Conservation (phyloP, 2,113 vertebrate genomes). For the Hippocampus mohnikei region DNA sequence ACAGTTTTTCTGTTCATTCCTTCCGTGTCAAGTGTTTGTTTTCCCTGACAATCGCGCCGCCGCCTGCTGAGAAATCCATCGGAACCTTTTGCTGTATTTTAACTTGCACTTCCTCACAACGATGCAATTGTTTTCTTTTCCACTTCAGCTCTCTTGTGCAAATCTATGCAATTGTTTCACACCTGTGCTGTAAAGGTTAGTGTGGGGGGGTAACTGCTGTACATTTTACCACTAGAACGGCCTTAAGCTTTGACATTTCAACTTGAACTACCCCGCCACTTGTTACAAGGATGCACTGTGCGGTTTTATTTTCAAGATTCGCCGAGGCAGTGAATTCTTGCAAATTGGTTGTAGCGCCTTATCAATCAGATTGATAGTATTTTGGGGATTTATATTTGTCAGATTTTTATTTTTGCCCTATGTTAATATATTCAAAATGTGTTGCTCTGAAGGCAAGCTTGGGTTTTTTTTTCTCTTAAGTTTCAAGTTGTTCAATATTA, state of each 20-base stretch:
- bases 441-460: conserved; percentile 21
- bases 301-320: background rate
- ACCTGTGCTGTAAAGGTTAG: conserved; percentile 21
- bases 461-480: conserved; percentile 40
- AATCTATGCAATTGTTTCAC: conserved; percentile 35
- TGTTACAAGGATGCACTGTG: background rate
- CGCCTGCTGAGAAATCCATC: conserved; percentile 35
- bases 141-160: conserved; percentile 19
- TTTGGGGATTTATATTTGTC: background rate
- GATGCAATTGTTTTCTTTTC: conserved; percentile 1
- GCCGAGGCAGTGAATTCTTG: background rate
- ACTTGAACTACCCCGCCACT: background rate
- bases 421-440: conserved; percentile 39
- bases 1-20: background rate
- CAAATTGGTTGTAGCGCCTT: background rate
- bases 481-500: conserved; percentile 38
- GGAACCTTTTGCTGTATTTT: conserved; percentile 13
- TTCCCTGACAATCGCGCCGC: conserved; percentile 27
- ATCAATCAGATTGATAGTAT: background rate
- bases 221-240: background rate
- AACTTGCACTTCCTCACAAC: conserved; percentile 22
- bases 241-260: conserved; percentile 8
- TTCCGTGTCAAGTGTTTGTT: background rate
- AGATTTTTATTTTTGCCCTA: conserved; percentile 16
- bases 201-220: background rate